Base-by-base conservation (phyloP, 2,888 invertebrate species). In the Lacanobia oleracea region DNA sequence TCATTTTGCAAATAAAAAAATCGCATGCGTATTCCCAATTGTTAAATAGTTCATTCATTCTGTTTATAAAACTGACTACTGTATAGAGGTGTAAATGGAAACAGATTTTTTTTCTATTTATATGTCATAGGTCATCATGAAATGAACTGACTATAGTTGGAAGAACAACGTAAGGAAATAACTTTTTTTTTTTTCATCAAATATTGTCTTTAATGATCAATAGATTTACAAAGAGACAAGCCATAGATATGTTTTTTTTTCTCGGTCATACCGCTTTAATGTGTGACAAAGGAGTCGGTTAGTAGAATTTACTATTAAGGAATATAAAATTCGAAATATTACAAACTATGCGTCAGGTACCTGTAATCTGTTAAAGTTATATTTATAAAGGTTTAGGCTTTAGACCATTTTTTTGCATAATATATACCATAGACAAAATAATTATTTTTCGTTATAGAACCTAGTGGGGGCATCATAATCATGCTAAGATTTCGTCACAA, bases 291-390 rank as follows among this genome's bases (percentile, higher is more conserved):
- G 27, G 33, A 68, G 72, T 67, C 64, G 53, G 72, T 67, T 56
- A 53, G 48, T 78, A 77, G 43, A 81, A 51, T 33, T 62, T 61
- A 79, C 21, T 53, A 33, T 23, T 50, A 56, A 67, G 16, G 14
- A 57, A 77, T 50, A 56, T 56, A 64, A 72, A 63, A 79, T 67
- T 69, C 54, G 40, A 83, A 61, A 69, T 74, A 75, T 64, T 67
- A 59, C 60, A 40, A 67, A 45, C 40, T 65, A 83, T 62, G 57
- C 66, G 66, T 68, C 80, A 59, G 64, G 75, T 81, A 83, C 83
- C 83, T 81, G 83, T 70, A 23, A 68, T 53, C 65, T 60, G 75
- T 61, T 51, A 12, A 67, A 67, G 61, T 6, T 81, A 43, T 83
- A 73, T 75, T 71, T 63, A 33, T 67, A 62, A 67, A 66, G 72